phyloP scores from a whole-genome alignment of 1,140 invertebrate species.

The Hylaeus volcanicus region DNA sequence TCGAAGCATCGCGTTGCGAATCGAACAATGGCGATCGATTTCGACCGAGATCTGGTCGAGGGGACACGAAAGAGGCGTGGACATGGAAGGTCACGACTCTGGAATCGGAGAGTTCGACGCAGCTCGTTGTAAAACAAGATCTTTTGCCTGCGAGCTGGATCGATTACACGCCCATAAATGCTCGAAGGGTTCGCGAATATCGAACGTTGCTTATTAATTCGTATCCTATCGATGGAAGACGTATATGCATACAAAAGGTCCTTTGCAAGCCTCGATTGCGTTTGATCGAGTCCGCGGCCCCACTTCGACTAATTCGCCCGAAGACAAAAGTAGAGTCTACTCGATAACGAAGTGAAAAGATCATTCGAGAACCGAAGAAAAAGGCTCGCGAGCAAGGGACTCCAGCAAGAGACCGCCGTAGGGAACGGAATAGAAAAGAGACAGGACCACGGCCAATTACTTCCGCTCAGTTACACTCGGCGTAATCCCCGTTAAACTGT shows the following conservation, averaged over 20 bases:
- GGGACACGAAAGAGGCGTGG: conserved; percentile 36
- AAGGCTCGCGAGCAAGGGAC: background rate
- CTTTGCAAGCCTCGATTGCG: no score
- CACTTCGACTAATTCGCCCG: no score
- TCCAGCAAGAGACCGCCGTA: background rate
- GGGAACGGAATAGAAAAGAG: conserved; percentile 24
- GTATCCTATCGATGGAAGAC: background rate
- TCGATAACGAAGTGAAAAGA: background rate
- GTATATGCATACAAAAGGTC: no score
- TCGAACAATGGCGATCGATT: conserved; percentile 27
- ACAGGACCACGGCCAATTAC: conserved; percentile 62
- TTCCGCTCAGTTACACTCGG: conserved; percentile 73
- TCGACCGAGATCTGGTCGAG: background rate
- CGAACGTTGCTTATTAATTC: background rate
- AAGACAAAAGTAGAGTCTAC: no score
- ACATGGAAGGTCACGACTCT: conserved; percentile 1
- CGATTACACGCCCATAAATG: conserved; percentile 8
- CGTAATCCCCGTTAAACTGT: conserved; percentile 75
- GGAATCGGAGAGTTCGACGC: background rate
- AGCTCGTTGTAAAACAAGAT: conserved; percentile 3
- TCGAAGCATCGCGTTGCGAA: conserved; percentile 7
- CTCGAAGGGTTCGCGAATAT: no score
- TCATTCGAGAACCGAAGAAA: conserved; percentile 20
- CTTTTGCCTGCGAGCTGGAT: background rate
- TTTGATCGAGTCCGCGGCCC: no score